Base-by-base conservation (phyloP, 1,140 invertebrate genomes). In the Tachypleus tridentatus region DNA sequence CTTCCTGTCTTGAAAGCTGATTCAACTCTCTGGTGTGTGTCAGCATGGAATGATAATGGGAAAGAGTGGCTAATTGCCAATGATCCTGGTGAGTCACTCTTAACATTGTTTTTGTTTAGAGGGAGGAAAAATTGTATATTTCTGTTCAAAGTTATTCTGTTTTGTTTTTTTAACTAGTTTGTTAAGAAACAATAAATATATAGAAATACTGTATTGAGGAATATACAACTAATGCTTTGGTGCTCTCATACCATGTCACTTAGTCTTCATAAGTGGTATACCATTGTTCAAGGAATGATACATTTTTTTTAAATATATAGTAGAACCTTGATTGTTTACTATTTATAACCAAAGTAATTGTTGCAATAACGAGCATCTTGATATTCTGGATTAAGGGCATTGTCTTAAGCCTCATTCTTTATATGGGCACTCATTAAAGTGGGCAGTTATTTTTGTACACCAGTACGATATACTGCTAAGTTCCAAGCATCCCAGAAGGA, bases 31-130 rank as follows among this genome's bases (percentile, higher is more conserved):
- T 81, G 76, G 77, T 83, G 81, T 71, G 75, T 82, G 29, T 83
- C 81, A 5, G 82, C 81, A 3, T 82, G 81, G 81, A 83, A 82
- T 70, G 81, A 82, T 68, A 82, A 83, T 69, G 81, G 81, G 5
- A 79, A 80, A 71, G 63, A 69, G 8, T 72, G 56, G 4, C 51
- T 67, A 9, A 53, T 69, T 49, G 57, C 62, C 47, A 47, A 69
- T 53, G 78, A 84, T 54, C 80, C 83, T 54, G 74, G 76, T 75
- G 64, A 60, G 65, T 6, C 50, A 11, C 8, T 50, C 7, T 59
- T 6, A 8, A 29, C 7, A 54, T 54, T 54, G n/a, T 7, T 54
- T 54, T 7, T 54, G 53, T 54, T 54, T 7, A 56, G n/a, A 56
- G 53, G 7, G 7, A 8, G 7, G 7, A 8, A 56, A 56, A 56